phyloP scores from a whole-genome alignment of 2,113 vertebrate species.

The Oncorhynchus masou region DNA sequence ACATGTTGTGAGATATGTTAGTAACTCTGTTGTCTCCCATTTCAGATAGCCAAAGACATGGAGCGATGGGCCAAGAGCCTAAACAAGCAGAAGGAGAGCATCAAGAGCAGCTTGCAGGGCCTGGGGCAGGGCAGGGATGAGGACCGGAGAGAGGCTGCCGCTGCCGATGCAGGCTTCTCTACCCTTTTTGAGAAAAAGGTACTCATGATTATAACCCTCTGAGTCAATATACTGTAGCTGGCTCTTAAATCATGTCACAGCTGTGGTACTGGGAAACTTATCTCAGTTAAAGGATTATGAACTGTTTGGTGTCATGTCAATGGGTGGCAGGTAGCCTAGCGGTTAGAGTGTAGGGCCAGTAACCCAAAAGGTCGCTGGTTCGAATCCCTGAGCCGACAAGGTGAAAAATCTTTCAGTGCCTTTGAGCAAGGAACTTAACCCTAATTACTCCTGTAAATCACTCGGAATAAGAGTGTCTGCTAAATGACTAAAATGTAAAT shows the following conservation, averaged over 20 bases:
- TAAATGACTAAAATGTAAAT: no score
- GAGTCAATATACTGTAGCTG: neutral
- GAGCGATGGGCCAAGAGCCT: conserved; percentile 96
- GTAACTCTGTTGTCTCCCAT: neutral
- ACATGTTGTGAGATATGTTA: no score
- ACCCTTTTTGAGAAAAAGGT: conserved; percentile 96
- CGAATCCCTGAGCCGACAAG: no score
- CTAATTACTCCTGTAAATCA: no score
- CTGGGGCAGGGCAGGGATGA: conserved; percentile 72
- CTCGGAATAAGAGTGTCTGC: no score
- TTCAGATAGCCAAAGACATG: conserved; percentile 98
- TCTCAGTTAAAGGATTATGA: neutral
- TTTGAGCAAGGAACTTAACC: no score
- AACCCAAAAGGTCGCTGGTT: no score
- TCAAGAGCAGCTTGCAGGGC: conserved; percentile 86
- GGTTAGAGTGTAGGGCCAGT: no score
- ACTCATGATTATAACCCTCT: conserved; percentile 3
- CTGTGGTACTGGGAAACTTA: no score
- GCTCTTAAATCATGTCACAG: no score
- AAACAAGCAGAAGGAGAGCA: conserved; percentile 94
- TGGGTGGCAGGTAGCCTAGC: neutral
- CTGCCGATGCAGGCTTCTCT: conserved; percentile 88
- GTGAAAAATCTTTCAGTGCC: no score
- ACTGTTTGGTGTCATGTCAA: neutral
- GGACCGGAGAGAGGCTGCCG: conserved; percentile 86